Evolutionary conservation across 2,797 vertebrate genomes (phyloP).

Genomic region (Hippoglossus hippoglossus): DNA sequence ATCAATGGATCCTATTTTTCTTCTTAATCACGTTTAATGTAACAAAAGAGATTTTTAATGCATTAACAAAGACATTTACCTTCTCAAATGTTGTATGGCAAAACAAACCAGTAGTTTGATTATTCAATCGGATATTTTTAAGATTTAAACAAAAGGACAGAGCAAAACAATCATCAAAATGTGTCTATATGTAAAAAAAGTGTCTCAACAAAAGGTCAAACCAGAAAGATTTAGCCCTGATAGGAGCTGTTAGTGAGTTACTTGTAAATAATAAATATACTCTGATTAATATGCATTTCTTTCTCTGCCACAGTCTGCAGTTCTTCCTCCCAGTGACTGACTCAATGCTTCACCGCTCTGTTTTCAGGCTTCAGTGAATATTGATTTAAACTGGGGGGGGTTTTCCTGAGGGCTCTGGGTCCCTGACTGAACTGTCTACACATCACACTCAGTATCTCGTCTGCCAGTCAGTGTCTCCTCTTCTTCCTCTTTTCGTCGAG

Average conservation of each 20-base stretch:
- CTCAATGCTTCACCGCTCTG: neutral
- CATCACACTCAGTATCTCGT: neutral
- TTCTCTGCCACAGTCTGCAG: neutral
- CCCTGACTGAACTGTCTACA: neutral
- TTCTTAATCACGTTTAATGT: too few relatives aligned
- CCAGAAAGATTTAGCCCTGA: too few relatives aligned
- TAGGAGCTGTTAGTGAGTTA: neutral
- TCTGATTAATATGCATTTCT: neutral
- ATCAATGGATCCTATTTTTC: too few relatives aligned
- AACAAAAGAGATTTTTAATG: too few relatives aligned
- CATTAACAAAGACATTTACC: too few relatives aligned
- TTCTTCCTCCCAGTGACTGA: neutral
- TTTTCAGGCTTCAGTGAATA: neutral
- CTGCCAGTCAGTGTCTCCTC: neutral
- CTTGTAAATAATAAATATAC: neutral
- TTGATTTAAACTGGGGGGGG: neutral
- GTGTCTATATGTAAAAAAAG: too few relatives aligned
- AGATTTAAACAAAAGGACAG: too few relatives aligned
- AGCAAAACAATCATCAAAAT: too few relatives aligned
- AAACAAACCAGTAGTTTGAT: too few relatives aligned
- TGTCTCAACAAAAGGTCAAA: too few relatives aligned
- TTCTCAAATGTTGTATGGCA: too few relatives aligned
- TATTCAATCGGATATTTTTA: too few relatives aligned
- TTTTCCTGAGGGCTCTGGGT: neutral
- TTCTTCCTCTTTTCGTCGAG: neutral